Percentiles rank a stretch among this genome's conserved stretches.
Evolutionary conservation across 2,888 invertebrate species (phyloP).

Genomic region (Eremobia ochroleuca): DNA sequence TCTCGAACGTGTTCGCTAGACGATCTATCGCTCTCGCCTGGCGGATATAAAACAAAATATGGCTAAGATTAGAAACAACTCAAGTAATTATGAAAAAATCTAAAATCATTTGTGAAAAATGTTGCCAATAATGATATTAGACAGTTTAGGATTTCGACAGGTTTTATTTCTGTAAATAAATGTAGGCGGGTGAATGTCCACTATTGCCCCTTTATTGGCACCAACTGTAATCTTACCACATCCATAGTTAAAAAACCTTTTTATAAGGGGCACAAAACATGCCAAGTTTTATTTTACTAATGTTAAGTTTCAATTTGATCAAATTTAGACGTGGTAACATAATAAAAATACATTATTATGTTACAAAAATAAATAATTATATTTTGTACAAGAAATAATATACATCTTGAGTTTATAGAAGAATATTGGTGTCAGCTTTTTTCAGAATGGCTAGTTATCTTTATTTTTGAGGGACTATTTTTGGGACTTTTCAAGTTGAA

Average conservation of each 20-base stretch:
- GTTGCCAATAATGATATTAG: background rate
- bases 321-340: background rate
- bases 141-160: background rate
- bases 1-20: conserved; percentile 82
- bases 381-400: background rate
- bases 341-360: too few relatives aligned
- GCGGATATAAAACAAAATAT: conserved; percentile 28
- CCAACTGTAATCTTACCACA: background rate
- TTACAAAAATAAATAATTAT: background rate
- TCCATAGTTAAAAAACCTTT: background rate
- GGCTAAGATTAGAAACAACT: background rate
- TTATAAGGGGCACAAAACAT: background rate
- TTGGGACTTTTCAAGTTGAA: background rate
- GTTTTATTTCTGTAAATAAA: background rate
- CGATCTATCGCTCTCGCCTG: conserved; percentile 86
- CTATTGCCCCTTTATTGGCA: background rate
- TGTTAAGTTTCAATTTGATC: background rate
- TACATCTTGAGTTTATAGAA: background rate
- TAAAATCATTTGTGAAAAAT: background rate
- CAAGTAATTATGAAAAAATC: background rate
- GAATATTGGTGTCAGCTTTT: background rate
- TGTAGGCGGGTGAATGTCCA: background rate
- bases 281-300: background rate
- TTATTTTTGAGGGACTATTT: too few relatives aligned
- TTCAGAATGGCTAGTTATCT: background rate